Evolutionary conservation across 2,888 invertebrate species (phyloP), one percentile per base, ranked within the genome.

Genomic region (Tromatobia lineatoria): DNA sequence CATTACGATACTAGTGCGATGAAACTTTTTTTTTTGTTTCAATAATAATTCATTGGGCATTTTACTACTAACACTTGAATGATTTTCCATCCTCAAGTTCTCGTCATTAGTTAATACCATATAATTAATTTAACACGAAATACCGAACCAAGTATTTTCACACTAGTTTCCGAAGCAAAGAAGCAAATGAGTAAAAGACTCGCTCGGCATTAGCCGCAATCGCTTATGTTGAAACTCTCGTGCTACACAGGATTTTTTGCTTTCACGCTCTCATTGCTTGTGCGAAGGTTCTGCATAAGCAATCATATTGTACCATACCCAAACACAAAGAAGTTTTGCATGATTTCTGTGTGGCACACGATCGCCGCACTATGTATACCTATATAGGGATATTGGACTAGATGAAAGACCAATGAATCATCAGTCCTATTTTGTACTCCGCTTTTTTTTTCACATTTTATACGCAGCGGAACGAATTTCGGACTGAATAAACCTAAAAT

Each of bases 211-310:
- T 20, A 79, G 69, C 73, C 80, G 76, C 79, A 81, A 83, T 18
- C 82, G 78, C 73, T 88, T 86, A 83, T 88, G 88, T 89, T 85
- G 90, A 89, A 91, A 91, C 87, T 71, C 81, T 77, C 86, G 57
- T 54, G 69, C 61, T 50, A 50, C 42, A 61, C 69, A 61, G 25
- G 66, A 71, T 90, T 91, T 87, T 91, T 90, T 89, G 83, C 90
- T 88, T 93, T 93, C 92, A 93, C 91, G 92, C 93, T 92, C 92
- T 91, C 92, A 92, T 93, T 93, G 89, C 89, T 90, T 71, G 78
- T 85, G 81, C 87, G 92, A 92, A 91, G 92, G 92, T 90, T 91
- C 87, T 87, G 88, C 85, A 84, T 82, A 81, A 84, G 76, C 82
- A 66, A 79, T 81, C 77, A 71, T 66, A 71, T 13, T 69, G 67